Evolutionary conservation across 2,888 invertebrate genomes (phyloP).

Genomic region (Idaea dimidiata): DNA sequence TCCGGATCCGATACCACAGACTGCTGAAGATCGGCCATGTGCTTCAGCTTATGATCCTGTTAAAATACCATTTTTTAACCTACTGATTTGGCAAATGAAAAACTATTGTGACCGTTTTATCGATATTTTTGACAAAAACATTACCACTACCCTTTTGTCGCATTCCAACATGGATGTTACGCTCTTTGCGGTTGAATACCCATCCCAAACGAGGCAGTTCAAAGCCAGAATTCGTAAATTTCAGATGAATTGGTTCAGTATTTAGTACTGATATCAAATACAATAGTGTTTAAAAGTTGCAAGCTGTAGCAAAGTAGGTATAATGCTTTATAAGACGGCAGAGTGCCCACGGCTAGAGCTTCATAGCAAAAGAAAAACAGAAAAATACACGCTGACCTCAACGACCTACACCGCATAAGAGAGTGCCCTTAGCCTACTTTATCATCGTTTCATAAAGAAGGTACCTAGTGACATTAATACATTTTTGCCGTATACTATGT

Average conservation of each 20-base stretch:
- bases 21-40: constrained; percentile 99
- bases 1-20: constrained; percentile 97
- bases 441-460: constrained; percentile 14
- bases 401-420: constrained; percentile 21
- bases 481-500: constrained; percentile 14
- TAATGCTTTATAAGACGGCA: constrained; percentile 14
- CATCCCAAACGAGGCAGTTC: constrained; percentile 11
- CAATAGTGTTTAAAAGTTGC: neutral
- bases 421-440: constrained; percentile 26
- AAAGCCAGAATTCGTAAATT: constrained; percentile 16
- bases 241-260: neutral
- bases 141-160: constrained; percentile 15
- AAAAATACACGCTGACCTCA: constrained; percentile 20
- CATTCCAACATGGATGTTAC: constrained; percentile 11
- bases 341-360: constrained; percentile 20
- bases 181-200: constrained; percentile 14
- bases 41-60: constrained; percentile 97
- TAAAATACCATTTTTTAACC: constrained; percentile 14
- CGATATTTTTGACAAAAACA: neutral
- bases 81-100: constrained; percentile 9
- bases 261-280: neutral
- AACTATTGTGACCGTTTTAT: constrained; percentile 12
- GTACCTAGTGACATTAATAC: constrained; percentile 2
- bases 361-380: constrained; percentile 18
- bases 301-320: constrained; percentile 6